These are phyloP conservation scores for Virgularia gustaviana DNA, from an alignment of 92 coral and sea anemone genomes.

Conservation along the genomic window DNA sequence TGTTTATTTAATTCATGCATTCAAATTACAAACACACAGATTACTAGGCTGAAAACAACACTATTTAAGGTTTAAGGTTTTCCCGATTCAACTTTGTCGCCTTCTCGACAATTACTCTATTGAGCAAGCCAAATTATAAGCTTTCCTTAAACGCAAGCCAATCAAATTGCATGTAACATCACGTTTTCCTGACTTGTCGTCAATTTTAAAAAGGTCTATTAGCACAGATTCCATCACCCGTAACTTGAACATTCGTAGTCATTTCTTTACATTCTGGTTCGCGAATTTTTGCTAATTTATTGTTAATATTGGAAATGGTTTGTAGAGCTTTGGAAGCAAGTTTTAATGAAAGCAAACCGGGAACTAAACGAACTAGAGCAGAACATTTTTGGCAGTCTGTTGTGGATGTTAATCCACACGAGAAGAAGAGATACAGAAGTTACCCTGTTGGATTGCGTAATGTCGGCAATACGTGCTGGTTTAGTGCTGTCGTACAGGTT, in stretches of 20 bases:
- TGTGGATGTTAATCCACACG: slow-evolving; percentile 85
- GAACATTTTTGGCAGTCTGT: slow-evolving; percentile 72
- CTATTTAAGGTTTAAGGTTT: too few species aligned
- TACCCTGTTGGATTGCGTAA: slow-evolving; percentile 86
- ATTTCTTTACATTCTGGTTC: background rate
- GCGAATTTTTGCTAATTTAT: background rate
- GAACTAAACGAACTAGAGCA: slow-evolving; percentile 71
- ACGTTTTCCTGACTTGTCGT: too few species aligned
- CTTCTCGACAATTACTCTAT: too few species aligned
- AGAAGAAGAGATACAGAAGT: slow-evolving; percentile 68
- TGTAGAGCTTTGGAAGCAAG: slow-evolving; percentile 83
- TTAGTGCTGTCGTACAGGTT: slow-evolving; percentile 95
- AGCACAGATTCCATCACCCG: too few species aligned
- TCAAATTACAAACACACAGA: too few species aligned
- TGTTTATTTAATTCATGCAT: too few species aligned
- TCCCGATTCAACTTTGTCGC: too few species aligned
- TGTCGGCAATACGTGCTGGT: slow-evolving; percentile 95
- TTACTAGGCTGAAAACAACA: too few species aligned
- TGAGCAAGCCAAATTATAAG: too few species aligned
- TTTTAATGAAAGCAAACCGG: slow-evolving; percentile 75
- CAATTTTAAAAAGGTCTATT: too few species aligned
- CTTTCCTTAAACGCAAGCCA: too few species aligned
- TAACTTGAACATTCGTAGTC: background rate
- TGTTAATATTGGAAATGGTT: background rate
- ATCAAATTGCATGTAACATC: too few species aligned